Conservation (phyloP, 2,113 vertebrate species). For the Cyphomyrus discorhynchus region DNA sequence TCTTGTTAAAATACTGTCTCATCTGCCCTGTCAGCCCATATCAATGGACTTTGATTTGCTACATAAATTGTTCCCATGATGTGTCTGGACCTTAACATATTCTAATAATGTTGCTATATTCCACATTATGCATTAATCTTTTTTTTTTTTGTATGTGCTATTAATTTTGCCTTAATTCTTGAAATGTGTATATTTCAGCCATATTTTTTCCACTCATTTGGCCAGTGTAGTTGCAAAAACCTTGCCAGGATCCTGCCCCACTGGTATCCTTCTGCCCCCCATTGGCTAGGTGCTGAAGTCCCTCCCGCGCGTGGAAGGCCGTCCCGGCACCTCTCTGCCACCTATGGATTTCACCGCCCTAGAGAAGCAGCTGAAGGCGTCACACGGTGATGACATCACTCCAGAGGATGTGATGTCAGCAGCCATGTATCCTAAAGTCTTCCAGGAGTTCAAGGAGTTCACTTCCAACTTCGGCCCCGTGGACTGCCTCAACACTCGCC, state of each 20-base stretch:
- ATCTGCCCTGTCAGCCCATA: not conserved
- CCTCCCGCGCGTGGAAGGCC: slow-evolving; percentile 74
- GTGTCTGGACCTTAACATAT: not conserved
- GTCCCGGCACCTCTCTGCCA: slow-evolving; percentile 76
- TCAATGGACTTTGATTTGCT: not conserved
- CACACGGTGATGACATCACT: slow-evolving; percentile 71
- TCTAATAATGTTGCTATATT: not conserved
- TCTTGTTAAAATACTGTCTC: not conserved
- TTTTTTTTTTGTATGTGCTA: not conserved
- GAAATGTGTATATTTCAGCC: not conserved
- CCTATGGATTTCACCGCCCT: slow-evolving; percentile 70
- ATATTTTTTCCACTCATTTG: not conserved
- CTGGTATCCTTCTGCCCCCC: not conserved
- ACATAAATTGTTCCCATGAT: not conserved
- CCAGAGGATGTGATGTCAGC: slow-evolving; percentile 85
- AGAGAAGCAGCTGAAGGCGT: slow-evolving; percentile 59
- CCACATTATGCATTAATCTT: too few relatives aligned
- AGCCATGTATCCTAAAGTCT: slow-evolving; percentile 88
- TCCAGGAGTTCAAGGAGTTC: slow-evolving; percentile 80
- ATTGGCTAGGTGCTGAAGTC: slow-evolving; percentile 75
- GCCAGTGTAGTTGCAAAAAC: not conserved
- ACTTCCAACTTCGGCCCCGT: slow-evolving; percentile 71
- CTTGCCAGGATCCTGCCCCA: not conserved
- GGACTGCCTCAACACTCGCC: slow-evolving; percentile 80
- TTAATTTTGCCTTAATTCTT: not conserved